A percentile compares a stretch with the other conserved stretches of the same genome.
phyloP scores from a whole-genome alignment of 2,113 vertebrate genomes.

The Bostrychus sinensis region DNA sequence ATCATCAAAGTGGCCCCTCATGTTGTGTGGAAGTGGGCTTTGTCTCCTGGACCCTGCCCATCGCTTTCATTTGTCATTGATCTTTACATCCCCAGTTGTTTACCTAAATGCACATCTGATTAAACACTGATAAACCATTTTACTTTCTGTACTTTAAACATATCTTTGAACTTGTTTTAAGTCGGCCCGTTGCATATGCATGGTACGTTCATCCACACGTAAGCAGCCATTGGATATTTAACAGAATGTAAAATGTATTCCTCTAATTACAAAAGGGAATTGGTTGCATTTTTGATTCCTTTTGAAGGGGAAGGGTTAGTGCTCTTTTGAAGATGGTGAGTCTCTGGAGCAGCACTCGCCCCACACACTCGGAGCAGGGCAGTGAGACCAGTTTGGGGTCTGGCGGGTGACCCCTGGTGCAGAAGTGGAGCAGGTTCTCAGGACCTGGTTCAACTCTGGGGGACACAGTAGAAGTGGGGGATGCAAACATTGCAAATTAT shows the following conservation, averaged over 20 bases:
- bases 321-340: conserved; percentile 58
- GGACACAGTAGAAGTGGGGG: conserved; percentile 44
- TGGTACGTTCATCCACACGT: conserved; percentile 36
- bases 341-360: conserved; percentile 8
- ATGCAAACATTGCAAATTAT: conserved; percentile 50
- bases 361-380: conserved; percentile 17
- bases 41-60: not conserved
- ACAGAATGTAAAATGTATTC: conserved; percentile 68
- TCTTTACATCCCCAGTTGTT: not conserved
- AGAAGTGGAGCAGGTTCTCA: conserved; percentile 64
- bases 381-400: conserved; percentile 23
- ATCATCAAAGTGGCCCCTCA: not conserved
- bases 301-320: conserved; percentile 53
- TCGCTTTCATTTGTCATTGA: not conserved
- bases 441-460: conserved; percentile 41
- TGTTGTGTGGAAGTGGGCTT: not conserved
- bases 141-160: conserved; percentile 30
- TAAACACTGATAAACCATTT: conserved; percentile 26
- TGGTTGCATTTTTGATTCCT: conserved; percentile 44
- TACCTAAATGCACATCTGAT: conserved; percentile 17
- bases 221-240: conserved; percentile 36
- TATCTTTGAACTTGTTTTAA: conserved; percentile 66
- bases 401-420: conserved; percentile 62
- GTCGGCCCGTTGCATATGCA: conserved; percentile 62
- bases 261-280: conserved; percentile 51